Base-by-base conservation (phyloP, 1,140 invertebrate genomes). In the Arion vulgaris region DNA sequence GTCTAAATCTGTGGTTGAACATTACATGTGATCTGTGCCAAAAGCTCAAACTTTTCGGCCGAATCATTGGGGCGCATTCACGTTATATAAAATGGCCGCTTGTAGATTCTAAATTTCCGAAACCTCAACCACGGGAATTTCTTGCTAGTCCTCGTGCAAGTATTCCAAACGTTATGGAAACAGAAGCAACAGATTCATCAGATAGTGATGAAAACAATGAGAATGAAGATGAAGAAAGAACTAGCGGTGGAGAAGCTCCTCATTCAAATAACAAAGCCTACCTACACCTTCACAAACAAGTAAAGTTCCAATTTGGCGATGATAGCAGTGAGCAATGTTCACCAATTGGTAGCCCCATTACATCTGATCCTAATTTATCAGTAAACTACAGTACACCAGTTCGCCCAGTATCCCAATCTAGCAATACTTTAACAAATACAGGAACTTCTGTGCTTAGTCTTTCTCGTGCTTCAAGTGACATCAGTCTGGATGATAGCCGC, bases 1-100 rank as follows among this genome's bases (percentile, higher is more conserved):
- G 96, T 11, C 95, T 98, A 93, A 96, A 95, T 89, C 92, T 97
- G 7, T 98, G 96, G 96, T 96, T 96, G 88, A 98, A 97, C 91
- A 96, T 97, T 91, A 97, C 95, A 0, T 95, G 94, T 89, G 95
- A 97, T 88, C 95, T 96, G 91, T 94, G 95, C 84, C 93, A 97
- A 36, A 97, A 96, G 89, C 91, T 98, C 68, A 93, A 95, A 85
- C 95, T 96, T 82, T 90, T 98, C 79, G 95, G 95, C 0, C 95
- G 95, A 91, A 94, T 97, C 66, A 89, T 97, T 32, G 94, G 94
- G 85, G 92, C 94, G 82, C 92, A 94, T 41, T 85, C 89, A 19
- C 85, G 85, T 38, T 87, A 88, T 74, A 83, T 90, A 36, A 88
- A 90, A n/a, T 94, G 93, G 93, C 92, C 92, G 17, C 83, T 86